Evolutionary conservation across 2,797 vertebrate genomes (phyloP), one percentile per base, ranked within the genome.

Genomic region (Pangasius sanitwongsei): DNA sequence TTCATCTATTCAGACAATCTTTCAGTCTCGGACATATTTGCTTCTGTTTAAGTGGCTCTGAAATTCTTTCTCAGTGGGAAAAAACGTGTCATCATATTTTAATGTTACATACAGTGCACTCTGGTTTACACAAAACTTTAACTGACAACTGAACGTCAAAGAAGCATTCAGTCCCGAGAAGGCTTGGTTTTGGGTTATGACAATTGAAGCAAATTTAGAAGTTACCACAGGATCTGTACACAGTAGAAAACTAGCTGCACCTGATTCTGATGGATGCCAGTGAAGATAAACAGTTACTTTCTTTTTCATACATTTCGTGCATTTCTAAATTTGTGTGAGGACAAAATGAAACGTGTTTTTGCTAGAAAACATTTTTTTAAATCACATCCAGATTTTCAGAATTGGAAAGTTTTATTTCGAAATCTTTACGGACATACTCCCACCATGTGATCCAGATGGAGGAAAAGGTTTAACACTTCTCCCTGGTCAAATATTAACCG

Each of bases 381-480:
- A 85, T 34, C 57, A 28, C 59, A 44, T 65, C 37, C 81, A 65
- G 81, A 44, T 83, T 83, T 83, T 63, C n/a, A 0, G 65, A 34
- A 70, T 25, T 34, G 44, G n/a, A 85, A 25, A 31, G 63, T 53
- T 20, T 25, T 69, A 69, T 85, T 85, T 37, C 5, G 9, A 85
- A 69, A 69, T 69, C 63, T 85, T 85, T 13, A 25, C 6, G 7
- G 34, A 63, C 37, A 9, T 16, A 25, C 20, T 61, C n/a, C 25
- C 44, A 69, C 9, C 63, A 25, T 53, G 63, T 53, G 63, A 67
- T 48, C 65, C 31, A 69, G 61, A 84, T 18, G n/a, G 44, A 69
- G 63, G 65, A 23, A 31, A 69, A 85, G 63, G 44, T 63, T 83
- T 34, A 11, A 80, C 50, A 80, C 77, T 80, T 82, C 34, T 57